Conservation (phyloP, 2,797 vertebrate species). For the Petrocephalus sullivani region DNA sequence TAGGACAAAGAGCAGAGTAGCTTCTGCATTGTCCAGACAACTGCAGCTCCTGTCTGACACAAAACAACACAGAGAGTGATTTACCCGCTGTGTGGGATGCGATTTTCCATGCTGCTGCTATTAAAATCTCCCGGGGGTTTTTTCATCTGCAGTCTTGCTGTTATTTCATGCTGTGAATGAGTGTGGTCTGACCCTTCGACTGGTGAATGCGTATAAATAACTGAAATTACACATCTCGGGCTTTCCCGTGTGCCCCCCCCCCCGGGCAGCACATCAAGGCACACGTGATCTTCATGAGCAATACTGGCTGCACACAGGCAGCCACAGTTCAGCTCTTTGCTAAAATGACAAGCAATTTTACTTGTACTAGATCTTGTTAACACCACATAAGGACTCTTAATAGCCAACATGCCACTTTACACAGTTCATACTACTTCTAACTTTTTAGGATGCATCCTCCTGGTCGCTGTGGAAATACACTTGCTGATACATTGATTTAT, state of each 20-base stretch:
- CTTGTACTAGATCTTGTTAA: neutral
- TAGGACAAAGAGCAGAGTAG: neutral
- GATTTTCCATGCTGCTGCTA: neutral
- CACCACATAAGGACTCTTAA: neutral
- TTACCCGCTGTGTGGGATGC: neutral
- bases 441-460: neutral
- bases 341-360: neutral
- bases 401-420: neutral
- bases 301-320: neutral
- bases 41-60: conserved; percentile 8
- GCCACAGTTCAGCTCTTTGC: neutral
- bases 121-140: neutral
- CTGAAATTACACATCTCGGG: neutral
- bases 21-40: neutral
- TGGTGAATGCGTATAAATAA: neutral
- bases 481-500: neutral
- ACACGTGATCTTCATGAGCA: neutral
- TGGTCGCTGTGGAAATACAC: neutral
- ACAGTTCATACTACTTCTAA: neutral
- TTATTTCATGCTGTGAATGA: neutral
- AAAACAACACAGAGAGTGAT: neutral
- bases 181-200: neutral
- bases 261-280: neutral
- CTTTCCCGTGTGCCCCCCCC: neutral
- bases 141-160: neutral